Base-by-base conservation (phyloP, 2,888 invertebrate genomes). In the Ophioninae sp. region DNA sequence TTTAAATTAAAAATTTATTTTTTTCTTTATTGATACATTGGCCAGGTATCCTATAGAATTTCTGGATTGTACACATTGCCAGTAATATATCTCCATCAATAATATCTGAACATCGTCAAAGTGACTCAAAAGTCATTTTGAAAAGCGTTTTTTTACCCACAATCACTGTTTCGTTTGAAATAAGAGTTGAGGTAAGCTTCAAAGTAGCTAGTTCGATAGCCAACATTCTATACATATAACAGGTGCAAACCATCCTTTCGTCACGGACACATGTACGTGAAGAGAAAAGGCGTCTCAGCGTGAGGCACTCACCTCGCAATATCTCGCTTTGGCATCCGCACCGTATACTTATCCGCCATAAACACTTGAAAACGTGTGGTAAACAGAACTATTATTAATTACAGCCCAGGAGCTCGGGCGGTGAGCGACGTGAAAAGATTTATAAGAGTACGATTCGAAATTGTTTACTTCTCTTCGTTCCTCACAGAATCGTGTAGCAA, bases 371-470 rank as follows among this genome's bases (percentile, higher is more conserved):
- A 82, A 81, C 75, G 70, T 72, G 72, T 78, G 68, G 75, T 77
- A 78, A 84, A 85, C 78, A 84, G 70, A 77, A 77, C 80, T 77
- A 82, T 85, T 83, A 84, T 85, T 84, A 85, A 85, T 84, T 84
- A 83, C 78, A 83, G 77, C 77, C 77, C 77, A 21, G 83, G 77
- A 74, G 83, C 80, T 56, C 56, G 37, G 21, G 61, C 79, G 76
- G 80, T 77, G 83, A 83, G 80, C 80, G 83, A 83, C 80, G 83
- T 70, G 77, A 80, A 83, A 83, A 80, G 83, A 83, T 83, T 83
- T 83, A 76, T 50, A 50, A 85, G 81, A 81, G 73, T 79, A 81
- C 75, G 74, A 79, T 82, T 84, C 72, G 68, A 82, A 81, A 84
- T 84, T 83, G 79, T 83, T 83, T 82, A 84, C 79, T 82, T 67